Evolutionary conservation across 1,140 invertebrate genomes (phyloP).

Genomic region (Leptoteleia sp.): DNA sequence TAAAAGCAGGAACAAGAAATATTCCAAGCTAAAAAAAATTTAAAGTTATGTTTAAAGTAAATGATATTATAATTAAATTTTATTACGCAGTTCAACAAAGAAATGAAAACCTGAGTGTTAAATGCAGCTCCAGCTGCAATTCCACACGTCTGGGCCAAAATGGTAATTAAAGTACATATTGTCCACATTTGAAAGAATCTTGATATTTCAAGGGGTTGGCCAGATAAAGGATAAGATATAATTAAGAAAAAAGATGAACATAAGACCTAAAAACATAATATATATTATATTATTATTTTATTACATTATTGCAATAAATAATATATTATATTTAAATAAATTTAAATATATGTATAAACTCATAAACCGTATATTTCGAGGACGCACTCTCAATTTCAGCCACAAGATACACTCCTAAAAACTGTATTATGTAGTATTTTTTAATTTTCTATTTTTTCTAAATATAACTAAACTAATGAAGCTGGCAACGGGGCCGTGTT

Average conservation of each 20-base stretch:
- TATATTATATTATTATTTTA: no score
- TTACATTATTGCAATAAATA: no score
- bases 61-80: constrained; percentile 10
- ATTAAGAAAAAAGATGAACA: constrained; percentile 88
- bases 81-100: no score
- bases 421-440: no score
- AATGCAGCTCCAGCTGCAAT: constrained; percentile 88
- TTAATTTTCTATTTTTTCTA: no score
- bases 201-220: constrained; percentile 86
- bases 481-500: no score
- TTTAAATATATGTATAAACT: no score
- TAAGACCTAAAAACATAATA: constrained; percentile 85
- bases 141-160: constrained; percentile 90
- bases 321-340: no score
- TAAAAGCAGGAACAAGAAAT: constrained; percentile 89
- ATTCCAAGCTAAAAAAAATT: constrained; percentile 85
- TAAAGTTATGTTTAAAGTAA: neutral
- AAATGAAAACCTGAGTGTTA: constrained; percentile 82
- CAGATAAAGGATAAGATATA: constrained; percentile 91
- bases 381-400: no score
- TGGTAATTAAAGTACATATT: constrained; percentile 86
- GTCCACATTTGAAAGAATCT: constrained; percentile 87
- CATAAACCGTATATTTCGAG: no score
- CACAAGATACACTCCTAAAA: no score
- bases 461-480: no score